phyloP scores from a whole-genome alignment of 2,888 invertebrate genomes.

The Dorcus parallelipipedus region DNA sequence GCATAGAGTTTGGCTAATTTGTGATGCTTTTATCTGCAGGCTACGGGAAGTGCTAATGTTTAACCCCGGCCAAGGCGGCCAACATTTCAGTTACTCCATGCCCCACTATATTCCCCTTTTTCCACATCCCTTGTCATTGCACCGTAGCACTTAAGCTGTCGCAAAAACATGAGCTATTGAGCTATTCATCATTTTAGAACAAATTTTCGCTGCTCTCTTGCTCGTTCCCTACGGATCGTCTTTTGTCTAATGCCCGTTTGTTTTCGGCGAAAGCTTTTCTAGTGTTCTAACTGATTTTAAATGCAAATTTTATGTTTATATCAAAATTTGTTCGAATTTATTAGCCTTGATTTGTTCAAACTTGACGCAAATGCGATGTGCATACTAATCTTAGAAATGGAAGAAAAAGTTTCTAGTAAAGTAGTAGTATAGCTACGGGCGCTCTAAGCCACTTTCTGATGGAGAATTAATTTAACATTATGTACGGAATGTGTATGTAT shows the following conservation, averaged over 20 bases:
- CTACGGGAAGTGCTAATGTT: constrained; percentile 45
- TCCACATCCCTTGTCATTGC: constrained; percentile 29
- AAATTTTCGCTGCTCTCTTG: constrained; percentile 25
- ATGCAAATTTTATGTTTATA: not conserved
- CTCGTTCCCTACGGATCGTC: constrained; percentile 5
- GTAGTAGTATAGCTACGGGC: no score
- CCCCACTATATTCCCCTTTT: constrained; percentile 8
- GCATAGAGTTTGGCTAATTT: constrained; percentile 40
- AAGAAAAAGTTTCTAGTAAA: no score
- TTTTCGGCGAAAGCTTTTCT: not conserved
- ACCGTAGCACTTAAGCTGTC: constrained; percentile 33
- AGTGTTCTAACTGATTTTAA: constrained; percentile 14
- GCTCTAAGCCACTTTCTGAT: no score
- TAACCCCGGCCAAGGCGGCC: constrained; percentile 35
- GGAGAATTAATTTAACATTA: no score
- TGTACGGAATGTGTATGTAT: no score
- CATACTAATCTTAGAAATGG: no score
- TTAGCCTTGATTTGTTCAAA: no score
- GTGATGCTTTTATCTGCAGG: constrained; percentile 46
- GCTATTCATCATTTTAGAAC: constrained; percentile 37
- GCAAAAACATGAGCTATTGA: constrained; percentile 39
- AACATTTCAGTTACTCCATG: constrained; percentile 26
- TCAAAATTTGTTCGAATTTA: no score
- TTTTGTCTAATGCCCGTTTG: no score
- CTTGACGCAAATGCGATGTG: no score